Base-by-base conservation (phyloP, 2,888 invertebrate genomes). In the Mythimna vitellina region DNA sequence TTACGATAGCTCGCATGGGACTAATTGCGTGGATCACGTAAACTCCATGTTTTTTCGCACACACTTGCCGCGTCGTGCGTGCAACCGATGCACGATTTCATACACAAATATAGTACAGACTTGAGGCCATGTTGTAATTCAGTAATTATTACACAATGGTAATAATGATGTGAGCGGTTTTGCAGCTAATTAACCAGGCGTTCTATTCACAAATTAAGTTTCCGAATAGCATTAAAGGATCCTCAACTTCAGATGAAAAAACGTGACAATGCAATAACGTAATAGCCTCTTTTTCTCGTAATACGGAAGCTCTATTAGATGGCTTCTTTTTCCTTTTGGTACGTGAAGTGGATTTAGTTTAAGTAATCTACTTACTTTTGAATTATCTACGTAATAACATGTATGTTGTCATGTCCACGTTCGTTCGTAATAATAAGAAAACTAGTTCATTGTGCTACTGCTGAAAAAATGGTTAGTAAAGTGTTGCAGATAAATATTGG, bases 21-120 rank as follows among this genome's bases (percentile, higher is more conserved):
- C 84, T 93, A 91, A 93, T 92, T 92, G 90, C 90, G 82, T 81
- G 83, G 85, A 89, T 88, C 92, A 92, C 90, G 92, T 90, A 90
- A 92, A 90, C 83, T 70, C 66, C 68, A 69, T 81, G 81, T 86
- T 86, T 86, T 85, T 86, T 81, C 76, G 86, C 85, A 77, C 73
- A 80, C 78, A 81, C 54, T 74, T 22, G 66, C 69, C 22, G 70
- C 54, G 68, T 64, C 57, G 73, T 88, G 89, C 89, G 88, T 89
- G 89, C 82, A 82, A 65, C 63, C 80, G 73, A 83, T 86, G 86
- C 87, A 88, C 89, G 90, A 88, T 88, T 89, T 89, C 83, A 86
- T 88, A 86, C 85, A 88, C 86, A 87, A 87, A 89, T 89, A 87
- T 90, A 86, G 86, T 86, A 87, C 88, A 84, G 84, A 82, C 83